phyloP scores from a whole-genome alignment of 2,113 vertebrate genomes.

The Ptyas mucosa region DNA sequence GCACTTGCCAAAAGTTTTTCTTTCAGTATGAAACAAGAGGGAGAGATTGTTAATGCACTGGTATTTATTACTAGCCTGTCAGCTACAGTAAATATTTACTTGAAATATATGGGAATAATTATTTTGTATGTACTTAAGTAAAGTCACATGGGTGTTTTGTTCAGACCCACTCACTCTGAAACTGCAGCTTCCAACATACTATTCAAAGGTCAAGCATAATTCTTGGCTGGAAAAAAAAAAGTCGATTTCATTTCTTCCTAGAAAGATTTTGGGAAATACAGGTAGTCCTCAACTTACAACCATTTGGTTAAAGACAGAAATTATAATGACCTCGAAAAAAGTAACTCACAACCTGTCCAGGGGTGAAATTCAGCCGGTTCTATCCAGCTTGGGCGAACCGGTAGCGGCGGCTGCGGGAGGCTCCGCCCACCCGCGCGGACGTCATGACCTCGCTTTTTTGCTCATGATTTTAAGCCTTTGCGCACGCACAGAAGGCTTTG shows the following conservation, averaged over 20 bases:
- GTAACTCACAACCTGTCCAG: background rate
- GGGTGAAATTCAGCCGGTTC: no score
- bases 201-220: background rate
- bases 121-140: background rate
- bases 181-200: background rate
- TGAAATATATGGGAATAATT: background rate
- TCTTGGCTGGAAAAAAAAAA: background rate
- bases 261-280: background rate
- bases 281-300: background rate
- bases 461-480: no score
- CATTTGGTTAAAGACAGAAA: background rate
- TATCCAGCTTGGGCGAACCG: no score
- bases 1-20: background rate
- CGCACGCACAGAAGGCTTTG: no score
- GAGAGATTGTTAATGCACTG: background rate
- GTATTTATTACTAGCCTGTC: background rate
- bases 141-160: background rate
- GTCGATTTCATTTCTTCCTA: background rate
- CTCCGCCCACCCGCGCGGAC: no score
- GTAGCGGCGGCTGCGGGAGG: no score
- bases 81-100: background rate
- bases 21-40: background rate
- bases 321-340: background rate
- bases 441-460: no score
- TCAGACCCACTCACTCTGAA: background rate